phyloP scores from a whole-genome alignment of 37 sponge, comb jelly and placozoan genomes.

The Trichoplax adhaerens region DNA sequence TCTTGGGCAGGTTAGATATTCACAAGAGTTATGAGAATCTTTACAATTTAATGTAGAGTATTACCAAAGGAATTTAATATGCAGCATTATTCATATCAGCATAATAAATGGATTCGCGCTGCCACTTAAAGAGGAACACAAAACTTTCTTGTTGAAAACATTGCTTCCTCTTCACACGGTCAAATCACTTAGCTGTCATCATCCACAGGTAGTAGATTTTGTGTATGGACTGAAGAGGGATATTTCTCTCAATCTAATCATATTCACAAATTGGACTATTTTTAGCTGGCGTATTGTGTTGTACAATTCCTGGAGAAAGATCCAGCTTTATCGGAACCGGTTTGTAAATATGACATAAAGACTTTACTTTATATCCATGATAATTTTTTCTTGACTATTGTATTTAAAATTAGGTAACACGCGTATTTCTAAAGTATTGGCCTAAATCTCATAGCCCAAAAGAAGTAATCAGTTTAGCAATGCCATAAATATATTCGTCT shows the following conservation, averaged over 20 bases:
- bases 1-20: slow-evolving; percentile 55
- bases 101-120: slow-evolving; percentile 98
- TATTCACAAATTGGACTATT: background rate
- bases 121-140: slow-evolving; percentile 94
- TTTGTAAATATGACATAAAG: slow-evolving; percentile 3
- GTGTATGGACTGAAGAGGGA: background rate
- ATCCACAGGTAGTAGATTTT: slow-evolving; percentile 22
- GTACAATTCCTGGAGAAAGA: slow-evolving; percentile 99
- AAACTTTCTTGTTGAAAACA: slow-evolving; percentile 42
- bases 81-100: slow-evolving; percentile 16
- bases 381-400: background rate
- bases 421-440: slow-evolving; percentile 75
- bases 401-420: no score
- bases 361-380: background rate
- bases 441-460: slow-evolving; percentile 93
- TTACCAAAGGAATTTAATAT: background rate
- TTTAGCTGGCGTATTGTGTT: slow-evolving; percentile 79
- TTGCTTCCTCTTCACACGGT: slow-evolving; percentile 94
- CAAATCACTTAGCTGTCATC: slow-evolving; percentile 36
- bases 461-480: slow-evolving; percentile 22
- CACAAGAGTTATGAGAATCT: background rate
- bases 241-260: background rate
- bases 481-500: background rate
- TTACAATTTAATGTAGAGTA: background rate
- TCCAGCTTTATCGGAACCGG: slow-evolving; percentile 77